Conservation (phyloP, 2,113 vertebrate species). For the Acrocephalus kingi region DNA sequence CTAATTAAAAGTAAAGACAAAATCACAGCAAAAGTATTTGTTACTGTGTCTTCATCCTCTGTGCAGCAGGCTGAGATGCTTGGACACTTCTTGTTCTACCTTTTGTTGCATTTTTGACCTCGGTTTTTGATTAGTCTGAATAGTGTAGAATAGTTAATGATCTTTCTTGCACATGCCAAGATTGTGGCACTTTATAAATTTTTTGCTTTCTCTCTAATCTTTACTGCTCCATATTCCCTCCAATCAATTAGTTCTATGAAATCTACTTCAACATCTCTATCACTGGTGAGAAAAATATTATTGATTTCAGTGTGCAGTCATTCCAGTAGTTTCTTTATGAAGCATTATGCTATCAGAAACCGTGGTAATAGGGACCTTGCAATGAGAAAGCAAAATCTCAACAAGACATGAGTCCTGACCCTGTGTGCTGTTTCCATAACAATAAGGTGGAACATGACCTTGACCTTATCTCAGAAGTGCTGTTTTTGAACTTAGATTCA, state of each 20-base stretch:
- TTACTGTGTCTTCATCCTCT: background rate
- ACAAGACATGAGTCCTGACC: background rate
- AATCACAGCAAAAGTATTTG: background rate
- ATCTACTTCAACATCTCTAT: background rate
- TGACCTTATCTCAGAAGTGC: background rate
- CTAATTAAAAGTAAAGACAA: background rate
- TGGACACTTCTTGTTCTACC: background rate
- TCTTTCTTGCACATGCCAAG: background rate
- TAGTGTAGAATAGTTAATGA: background rate
- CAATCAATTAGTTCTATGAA: background rate
- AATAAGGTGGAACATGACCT: background rate
- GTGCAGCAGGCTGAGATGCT: background rate
- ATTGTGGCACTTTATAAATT: background rate
- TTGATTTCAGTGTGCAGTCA: background rate
- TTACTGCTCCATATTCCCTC: background rate
- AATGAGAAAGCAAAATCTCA: background rate
- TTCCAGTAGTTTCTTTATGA: background rate
- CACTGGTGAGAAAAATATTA: background rate
- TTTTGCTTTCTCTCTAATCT: background rate
- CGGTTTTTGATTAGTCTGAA: background rate
- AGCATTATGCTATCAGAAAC: background rate
- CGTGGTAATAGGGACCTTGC: background rate
- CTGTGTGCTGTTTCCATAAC: background rate
- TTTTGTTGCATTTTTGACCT: background rate
- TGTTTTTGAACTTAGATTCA: constrained; percentile 5